Evolutionary conservation across 2,797 vertebrate species (phyloP).

Genomic region (Netta rufina): DNA sequence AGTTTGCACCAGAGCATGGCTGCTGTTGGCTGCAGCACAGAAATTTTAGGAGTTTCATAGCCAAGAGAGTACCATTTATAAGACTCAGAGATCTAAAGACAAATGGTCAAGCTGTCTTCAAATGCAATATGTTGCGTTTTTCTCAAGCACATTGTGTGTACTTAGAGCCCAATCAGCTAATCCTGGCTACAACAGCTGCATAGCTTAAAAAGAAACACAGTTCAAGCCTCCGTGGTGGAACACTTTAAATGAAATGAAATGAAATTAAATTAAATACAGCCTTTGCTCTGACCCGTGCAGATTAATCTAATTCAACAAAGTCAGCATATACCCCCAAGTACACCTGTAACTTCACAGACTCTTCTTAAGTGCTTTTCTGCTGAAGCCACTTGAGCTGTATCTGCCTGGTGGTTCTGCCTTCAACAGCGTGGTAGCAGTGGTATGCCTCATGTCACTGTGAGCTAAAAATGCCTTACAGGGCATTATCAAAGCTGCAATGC

Average conservation of each 20-base stretch:
- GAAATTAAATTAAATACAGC: background rate
- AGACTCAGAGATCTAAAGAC: background rate
- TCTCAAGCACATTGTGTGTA: background rate
- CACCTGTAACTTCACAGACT: background rate
- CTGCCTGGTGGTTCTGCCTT: background rate
- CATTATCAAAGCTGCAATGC: background rate
- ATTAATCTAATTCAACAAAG: background rate
- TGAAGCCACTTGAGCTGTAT: background rate
- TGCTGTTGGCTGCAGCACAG: background rate
- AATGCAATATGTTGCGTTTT: background rate
- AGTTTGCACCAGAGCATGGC: background rate
- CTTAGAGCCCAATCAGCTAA: background rate
- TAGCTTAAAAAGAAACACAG: background rate
- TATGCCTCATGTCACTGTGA: background rate
- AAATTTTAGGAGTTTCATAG: background rate
- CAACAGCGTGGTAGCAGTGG: rapidly evolving
- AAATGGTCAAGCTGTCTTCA: background rate
- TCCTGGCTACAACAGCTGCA: background rate
- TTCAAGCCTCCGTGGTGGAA: background rate
- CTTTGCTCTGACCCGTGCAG: background rate
- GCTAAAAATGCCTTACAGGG: background rate
- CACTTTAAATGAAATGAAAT: background rate
- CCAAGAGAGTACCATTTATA: background rate
- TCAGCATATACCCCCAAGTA: background rate
- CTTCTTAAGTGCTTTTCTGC: background rate